Evolutionary conservation across 2,113 vertebrate genomes (phyloP), one percentile per base, ranked within the genome.

Genomic region (Cettia cetti): DNA sequence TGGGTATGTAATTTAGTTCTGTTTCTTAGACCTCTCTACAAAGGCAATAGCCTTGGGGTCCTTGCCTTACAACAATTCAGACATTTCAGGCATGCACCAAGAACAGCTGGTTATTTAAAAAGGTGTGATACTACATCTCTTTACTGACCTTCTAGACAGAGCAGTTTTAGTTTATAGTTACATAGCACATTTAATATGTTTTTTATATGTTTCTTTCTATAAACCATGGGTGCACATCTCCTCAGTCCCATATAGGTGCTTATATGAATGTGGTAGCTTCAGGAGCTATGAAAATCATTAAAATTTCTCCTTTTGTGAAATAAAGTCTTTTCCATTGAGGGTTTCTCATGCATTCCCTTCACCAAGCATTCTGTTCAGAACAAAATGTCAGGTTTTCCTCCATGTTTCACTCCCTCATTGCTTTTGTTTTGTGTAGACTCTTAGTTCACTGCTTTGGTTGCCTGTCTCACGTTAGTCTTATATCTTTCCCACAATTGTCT

Each of bases 161-260:
- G 8, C 3, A 0, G 0, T 0, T 31, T 39, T 63, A 69, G 5
- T 71, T 19, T 71, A 30, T 40, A 37, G 22, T 44, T 75, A 24
- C 14, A 8, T 18, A 59, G 44, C 33, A 47, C 11, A 28, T 63
- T 44, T 76, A n/a, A 7, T 53, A 24, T 63, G 16, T 44, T 88
- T 82, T 82, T 26, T n/a, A 0, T 37, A 23, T 47, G 14, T 80
- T 86, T 89, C 63, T 78, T 6, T 59, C 30, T 53, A 20, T 65
- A 44, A 83, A 57, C 12, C 5, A 3, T 3, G 3, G 31, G 5
- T 45, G 15, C 31, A n/a, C 1, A 1, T 57, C 16, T 44, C 26
- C n/a, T 75, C 15, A 39, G 18, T 66, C 54, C 37, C 4, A 12
- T 15, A 17, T 37, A 33, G 50, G 17, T 78, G 5, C 54, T 54